Evolutionary conservation across 2,797 vertebrate genomes (phyloP), one percentile per base, ranked within the genome.

Genomic region (Galaxias olidus): DNA sequence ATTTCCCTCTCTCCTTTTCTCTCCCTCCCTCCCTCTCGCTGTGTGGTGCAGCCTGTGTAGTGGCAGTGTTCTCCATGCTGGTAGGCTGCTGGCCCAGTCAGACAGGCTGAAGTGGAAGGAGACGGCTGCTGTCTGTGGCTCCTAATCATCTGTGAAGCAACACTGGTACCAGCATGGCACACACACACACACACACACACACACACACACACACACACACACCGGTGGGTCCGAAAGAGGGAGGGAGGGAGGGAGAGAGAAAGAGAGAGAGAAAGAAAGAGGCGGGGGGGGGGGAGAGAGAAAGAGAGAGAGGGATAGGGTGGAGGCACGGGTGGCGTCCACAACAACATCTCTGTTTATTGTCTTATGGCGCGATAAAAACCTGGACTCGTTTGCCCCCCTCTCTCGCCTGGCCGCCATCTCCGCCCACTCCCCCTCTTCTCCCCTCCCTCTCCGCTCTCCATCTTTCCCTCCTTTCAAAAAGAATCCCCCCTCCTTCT

Each of bases 71-170:
- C 12, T 81, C 52, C 64, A 77, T 72, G 67, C 73, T 74, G 69
- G 65, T 68, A 73, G 66, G 73, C 60, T 58, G 63, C 73, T 82
- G 71, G 79, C 82, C 79, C 69, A 78, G 71, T 60, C 60, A 61
- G 58, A 66, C 49, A 65, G 59, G 56, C 68, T 71, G 67, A 69
- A 70, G 66, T 71, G 63, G 62, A 66, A 66, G 71, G 65, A 63
- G 71, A 73, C 30, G 30, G 30, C 30, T 30, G 73, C 63, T 78
- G 65, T 84, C 66, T 74, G 68, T 66, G 77, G 42, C 61, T 80
- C 68, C 62, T 75, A 82, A 79, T 87, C 76, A 81, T 82, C 71
- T 81, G 74, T 80, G 73, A 78, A 81, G 69, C 65, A 72, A 66
- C 43, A 55, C 49, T 19, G 56, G 71, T 76, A 76, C 65, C 72